Conservation (phyloP, 2,888 invertebrate species). For the Lycaena phlaeas region DNA sequence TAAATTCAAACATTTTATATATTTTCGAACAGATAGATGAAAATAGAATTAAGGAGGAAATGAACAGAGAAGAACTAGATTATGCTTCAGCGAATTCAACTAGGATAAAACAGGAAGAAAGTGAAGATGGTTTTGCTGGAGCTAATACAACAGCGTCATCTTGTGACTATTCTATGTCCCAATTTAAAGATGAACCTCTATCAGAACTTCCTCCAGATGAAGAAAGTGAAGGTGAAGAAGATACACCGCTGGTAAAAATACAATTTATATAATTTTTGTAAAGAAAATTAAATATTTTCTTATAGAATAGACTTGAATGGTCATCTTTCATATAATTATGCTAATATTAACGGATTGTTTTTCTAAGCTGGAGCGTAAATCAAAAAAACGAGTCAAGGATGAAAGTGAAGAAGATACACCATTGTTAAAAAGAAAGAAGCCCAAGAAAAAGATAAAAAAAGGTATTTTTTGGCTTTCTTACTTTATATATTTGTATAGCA, state of each 20-base stretch:
- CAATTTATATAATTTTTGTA: too few species aligned
- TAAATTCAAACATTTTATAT: too few species aligned
- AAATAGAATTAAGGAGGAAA: slow-evolving; percentile 51
- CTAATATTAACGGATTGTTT: too few species aligned
- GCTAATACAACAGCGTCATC: slow-evolving; percentile 76
- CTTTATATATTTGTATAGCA: not conserved
- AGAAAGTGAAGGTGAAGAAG: slow-evolving; percentile 77
- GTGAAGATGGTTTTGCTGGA: slow-evolving; percentile 46
- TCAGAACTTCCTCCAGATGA: slow-evolving; percentile 56
- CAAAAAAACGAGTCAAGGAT: slow-evolving; percentile 49
- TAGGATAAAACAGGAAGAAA: slow-evolving; percentile 35
- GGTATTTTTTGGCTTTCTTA: too few species aligned
- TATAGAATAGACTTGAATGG: too few species aligned
- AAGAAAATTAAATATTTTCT: too few species aligned
- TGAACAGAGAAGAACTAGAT: slow-evolving; percentile 11
- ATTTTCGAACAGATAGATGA: slow-evolving; percentile 48
- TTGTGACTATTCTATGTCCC: slow-evolving; percentile 81
- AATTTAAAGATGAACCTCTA: slow-evolving; percentile 75
- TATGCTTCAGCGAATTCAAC: not conserved
- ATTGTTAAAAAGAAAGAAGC: slow-evolving; percentile 77
- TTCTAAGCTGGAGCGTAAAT: slow-evolving; percentile 35
- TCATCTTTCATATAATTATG: too few species aligned
- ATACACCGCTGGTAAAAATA: slow-evolving; percentile 84
- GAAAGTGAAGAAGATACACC: slow-evolving; percentile 84
- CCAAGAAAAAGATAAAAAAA: slow-evolving; percentile 76